Percentiles rank a stretch among this genome's conserved stretches.
phyloP scores from a whole-genome alignment of 2,888 invertebrate genomes.

The Plusia festucae region DNA sequence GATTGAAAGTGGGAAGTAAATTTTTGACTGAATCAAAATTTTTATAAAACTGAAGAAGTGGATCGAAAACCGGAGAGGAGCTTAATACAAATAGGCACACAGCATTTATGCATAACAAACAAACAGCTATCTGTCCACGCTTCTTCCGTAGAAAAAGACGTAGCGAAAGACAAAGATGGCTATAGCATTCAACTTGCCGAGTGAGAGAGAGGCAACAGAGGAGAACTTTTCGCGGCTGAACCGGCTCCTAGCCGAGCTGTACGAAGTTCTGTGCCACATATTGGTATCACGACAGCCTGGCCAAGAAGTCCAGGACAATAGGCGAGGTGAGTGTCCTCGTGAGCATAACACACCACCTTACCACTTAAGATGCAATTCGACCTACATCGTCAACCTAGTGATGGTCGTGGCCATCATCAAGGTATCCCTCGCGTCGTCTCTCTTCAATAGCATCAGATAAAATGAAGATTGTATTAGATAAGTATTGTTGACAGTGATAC shows the following conservation, averaged over 20 bases:
- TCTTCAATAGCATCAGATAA: slow-evolving; percentile 89
- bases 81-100: slow-evolving; percentile 68
- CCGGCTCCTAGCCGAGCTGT: slow-evolving; percentile 88
- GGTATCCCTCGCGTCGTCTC: slow-evolving; percentile 86
- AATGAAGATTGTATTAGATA: slow-evolving; percentile 79
- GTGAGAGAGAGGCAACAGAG: slow-evolving; percentile 88
- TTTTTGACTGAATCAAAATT: slow-evolving; percentile 34
- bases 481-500: slow-evolving; percentile 87
- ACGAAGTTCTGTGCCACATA: slow-evolving; percentile 89
- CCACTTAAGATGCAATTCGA: slow-evolving; percentile 90
- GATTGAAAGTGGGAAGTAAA: slow-evolving; percentile 25
- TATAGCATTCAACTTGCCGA: slow-evolving; percentile 89
- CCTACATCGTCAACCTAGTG: slow-evolving; percentile 88
- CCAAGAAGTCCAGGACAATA: slow-evolving; percentile 83
- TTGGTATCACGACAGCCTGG: slow-evolving; percentile 87
- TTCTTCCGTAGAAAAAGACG: slow-evolving; percentile 84
- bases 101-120: slow-evolving; percentile 86
- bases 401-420: slow-evolving; percentile 88
- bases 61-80: slow-evolving; percentile 61
- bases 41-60: slow-evolving; percentile 42
- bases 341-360: slow-evolving; percentile 87
- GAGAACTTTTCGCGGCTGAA: slow-evolving; percentile 89
- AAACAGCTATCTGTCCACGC: slow-evolving; percentile 82
- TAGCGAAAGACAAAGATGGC: slow-evolving; percentile 84
- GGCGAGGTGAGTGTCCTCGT: slow-evolving; percentile 88